These are phyloP conservation scores for Cuculus canorus DNA, from an alignment of 2,797 vertebrate species.

Conservation along the genomic window DNA sequence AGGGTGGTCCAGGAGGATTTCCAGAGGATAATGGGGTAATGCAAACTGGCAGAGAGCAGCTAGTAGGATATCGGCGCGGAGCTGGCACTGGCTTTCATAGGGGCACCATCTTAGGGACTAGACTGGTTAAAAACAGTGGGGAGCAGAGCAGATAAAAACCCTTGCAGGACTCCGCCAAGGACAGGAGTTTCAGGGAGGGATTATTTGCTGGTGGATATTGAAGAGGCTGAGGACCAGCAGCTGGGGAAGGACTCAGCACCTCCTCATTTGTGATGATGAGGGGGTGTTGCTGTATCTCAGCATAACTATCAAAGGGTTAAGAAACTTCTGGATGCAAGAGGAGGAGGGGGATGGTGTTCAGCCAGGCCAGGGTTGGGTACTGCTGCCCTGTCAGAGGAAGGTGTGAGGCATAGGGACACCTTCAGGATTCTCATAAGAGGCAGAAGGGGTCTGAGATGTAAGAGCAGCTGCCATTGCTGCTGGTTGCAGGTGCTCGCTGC, in stretches of 20 bases:
- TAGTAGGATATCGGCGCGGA: background rate
- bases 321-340: background rate
- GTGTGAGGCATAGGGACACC: background rate
- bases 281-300: background rate
- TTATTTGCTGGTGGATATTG: background rate
- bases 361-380: background rate
- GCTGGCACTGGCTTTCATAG: background rate
- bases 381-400: background rate
- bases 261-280: background rate
- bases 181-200: background rate
- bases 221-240: background rate
- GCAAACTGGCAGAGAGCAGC: background rate
- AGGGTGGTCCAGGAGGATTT: constrained; percentile 11
- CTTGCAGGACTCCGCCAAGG: background rate
- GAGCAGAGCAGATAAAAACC: background rate
- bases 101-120: background rate
- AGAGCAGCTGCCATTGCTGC: background rate
- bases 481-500: accelerated
- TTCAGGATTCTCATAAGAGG: background rate
- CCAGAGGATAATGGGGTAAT: constrained; percentile 7
- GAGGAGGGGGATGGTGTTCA: background rate
- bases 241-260: background rate
- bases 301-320: background rate
- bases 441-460: background rate
- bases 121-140: background rate